These are phyloP conservation scores for Thymallus thymallus DNA, from an alignment of 2,113 vertebrate species.

Conservation along the genomic window DNA sequence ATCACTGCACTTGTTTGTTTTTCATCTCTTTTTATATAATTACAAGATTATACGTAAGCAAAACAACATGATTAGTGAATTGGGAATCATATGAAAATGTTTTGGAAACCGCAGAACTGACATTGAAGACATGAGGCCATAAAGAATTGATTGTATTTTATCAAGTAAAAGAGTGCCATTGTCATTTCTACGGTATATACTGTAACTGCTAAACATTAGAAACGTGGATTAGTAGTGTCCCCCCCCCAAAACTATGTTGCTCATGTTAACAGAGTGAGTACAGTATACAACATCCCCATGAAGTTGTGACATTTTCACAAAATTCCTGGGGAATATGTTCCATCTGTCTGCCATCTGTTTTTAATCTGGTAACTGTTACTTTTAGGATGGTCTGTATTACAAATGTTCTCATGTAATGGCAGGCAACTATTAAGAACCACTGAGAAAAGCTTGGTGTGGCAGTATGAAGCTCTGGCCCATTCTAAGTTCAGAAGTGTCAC, in stretches of 20 bases:
- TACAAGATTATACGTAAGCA: background rate
- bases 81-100: background rate
- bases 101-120: background rate
- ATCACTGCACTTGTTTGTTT: background rate
- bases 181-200: background rate
- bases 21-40: background rate
- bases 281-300: background rate
- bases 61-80: background rate
- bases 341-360: slow-evolving; percentile 3
- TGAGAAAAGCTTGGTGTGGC: background rate
- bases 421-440: background rate
- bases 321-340: background rate
- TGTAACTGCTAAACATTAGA: background rate
- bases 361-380: background rate
- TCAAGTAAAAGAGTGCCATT: background rate
- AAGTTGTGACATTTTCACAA: background rate
- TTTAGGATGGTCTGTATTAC: background rate
- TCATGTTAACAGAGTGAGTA: background rate
- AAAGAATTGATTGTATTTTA: too few relatives aligned
- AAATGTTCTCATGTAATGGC: background rate
- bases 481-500: too few relatives aligned
- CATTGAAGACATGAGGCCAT: too few relatives aligned
- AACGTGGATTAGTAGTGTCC: background rate
- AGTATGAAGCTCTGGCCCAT: background rate
- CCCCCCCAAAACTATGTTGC: background rate